Evolutionary conservation across 2,113 vertebrate genomes (phyloP).

Genomic region (Athene noctua): DNA sequence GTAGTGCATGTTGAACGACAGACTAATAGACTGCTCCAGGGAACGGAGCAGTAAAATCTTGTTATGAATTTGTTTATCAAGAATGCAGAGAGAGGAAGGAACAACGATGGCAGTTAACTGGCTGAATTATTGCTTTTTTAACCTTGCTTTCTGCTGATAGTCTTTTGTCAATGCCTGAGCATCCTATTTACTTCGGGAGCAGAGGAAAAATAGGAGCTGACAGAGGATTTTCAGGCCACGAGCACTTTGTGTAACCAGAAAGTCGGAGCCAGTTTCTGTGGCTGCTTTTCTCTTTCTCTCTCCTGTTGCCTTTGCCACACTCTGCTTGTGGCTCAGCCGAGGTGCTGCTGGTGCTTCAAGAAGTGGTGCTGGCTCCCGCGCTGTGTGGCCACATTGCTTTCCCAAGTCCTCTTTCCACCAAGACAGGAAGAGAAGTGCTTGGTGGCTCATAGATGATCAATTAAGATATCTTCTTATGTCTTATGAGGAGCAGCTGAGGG

Average conservation of each 20-base stretch:
- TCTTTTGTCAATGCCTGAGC: not conserved
- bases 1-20: conserved; percentile 7
- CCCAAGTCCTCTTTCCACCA: not conserved
- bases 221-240: not conserved
- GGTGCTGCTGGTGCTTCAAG: not conserved
- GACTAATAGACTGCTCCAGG: conserved; percentile 29
- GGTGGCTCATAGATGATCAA: fast-evolving
- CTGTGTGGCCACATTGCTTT: fast-evolving
- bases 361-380: not conserved
- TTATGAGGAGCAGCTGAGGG: too few relatives aligned
- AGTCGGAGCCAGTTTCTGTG: not conserved
- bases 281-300: not conserved
- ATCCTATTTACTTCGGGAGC: not conserved
- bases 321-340: not conserved
- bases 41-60: conserved; percentile 24
- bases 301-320: not conserved
- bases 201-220: not conserved
- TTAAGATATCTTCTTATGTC: not conserved
- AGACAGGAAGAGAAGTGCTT: not conserved
- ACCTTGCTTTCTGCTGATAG: conserved; percentile 20
- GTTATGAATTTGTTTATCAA: conserved; percentile 51
- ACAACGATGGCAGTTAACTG: not conserved
- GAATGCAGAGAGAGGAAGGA: conserved; percentile 3
- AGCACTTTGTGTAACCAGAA: fast-evolving
- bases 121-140: conserved; percentile 26